Evolutionary conservation across 2,888 invertebrate species (phyloP).

Genomic region (Microchrysa polita): DNA sequence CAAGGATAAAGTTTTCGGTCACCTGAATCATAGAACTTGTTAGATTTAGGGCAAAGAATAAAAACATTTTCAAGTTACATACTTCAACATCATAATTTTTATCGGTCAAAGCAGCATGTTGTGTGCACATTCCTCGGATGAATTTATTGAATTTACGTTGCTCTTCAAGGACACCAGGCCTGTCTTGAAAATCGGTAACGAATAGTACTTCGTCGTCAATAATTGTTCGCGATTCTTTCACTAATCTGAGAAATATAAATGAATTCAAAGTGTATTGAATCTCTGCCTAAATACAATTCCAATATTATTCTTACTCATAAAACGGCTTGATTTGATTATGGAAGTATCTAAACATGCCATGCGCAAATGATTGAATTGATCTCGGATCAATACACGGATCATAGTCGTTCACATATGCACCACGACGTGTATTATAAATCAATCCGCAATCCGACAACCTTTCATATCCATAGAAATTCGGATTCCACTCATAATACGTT

Average conservation of each 20-base stretch:
- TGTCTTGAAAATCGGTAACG: not conserved
- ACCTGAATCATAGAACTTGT: not conserved
- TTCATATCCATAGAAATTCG: slow-evolving; percentile 64
- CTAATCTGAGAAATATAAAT: not conserved
- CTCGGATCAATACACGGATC: slow-evolving; percentile 68
- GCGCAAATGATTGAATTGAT: slow-evolving; percentile 71
- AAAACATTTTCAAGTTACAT: not conserved
- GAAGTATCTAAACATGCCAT: slow-evolving; percentile 73
- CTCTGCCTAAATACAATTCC: no score
- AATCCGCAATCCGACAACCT: slow-evolving; percentile 63
- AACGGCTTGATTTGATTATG: slow-evolving; percentile 69
- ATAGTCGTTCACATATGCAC: slow-evolving; percentile 66
- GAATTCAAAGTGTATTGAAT: no score
- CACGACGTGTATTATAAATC: slow-evolving; percentile 58
- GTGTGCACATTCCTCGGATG: not conserved
- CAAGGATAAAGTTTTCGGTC: slow-evolving; percentile 9
- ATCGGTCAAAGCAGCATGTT: not conserved
- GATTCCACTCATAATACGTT: slow-evolving; percentile 67
- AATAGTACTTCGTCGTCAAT: not conserved
- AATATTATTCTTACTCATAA: slow-evolving; percentile 67
- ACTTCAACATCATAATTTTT: not conserved
- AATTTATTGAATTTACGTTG: not conserved
- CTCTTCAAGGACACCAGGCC: not conserved
- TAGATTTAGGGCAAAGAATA: not conserved
- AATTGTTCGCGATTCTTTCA: not conserved